Evolutionary conservation across 2,888 invertebrate genomes (phyloP).

Genomic region (Leptothorax acervorum): DNA sequence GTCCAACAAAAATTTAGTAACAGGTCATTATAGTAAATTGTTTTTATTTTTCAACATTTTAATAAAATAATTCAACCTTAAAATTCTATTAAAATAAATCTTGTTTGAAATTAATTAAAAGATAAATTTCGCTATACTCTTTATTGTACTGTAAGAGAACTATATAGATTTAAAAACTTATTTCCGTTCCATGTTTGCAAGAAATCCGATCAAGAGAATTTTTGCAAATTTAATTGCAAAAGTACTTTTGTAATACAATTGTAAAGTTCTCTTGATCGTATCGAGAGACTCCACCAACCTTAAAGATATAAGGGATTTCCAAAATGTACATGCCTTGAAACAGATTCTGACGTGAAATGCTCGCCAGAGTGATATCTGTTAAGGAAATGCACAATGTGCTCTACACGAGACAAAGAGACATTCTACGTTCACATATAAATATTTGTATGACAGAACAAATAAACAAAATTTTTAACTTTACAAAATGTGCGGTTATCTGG

Average conservation of each 20-base stretch:
- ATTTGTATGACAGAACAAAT: background rate
- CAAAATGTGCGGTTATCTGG: background rate
- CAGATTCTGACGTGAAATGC: background rate
- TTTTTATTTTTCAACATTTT: background rate
- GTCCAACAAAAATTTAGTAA: background rate
- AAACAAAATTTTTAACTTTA: constrained; percentile 18
- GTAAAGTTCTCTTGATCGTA: constrained; percentile 22
- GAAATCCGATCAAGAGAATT: background rate
- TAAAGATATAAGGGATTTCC: background rate
- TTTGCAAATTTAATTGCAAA: background rate
- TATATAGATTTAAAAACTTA: background rate
- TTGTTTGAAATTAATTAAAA: background rate
- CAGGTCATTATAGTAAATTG: background rate
- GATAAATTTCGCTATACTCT: background rate
- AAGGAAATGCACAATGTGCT: background rate
- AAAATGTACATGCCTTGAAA: constrained; percentile 6
- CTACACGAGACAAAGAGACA: background rate
- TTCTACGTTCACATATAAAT: background rate
- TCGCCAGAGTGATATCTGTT: background rate
- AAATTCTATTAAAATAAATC: background rate
- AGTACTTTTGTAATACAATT: no score
- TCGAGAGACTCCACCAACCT: background rate
- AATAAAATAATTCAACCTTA: background rate
- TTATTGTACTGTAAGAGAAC: background rate
- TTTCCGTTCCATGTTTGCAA: background rate